Evolutionary conservation across 2,888 invertebrate genomes (phyloP).

Genomic region (Caenorhabditis doughertyi): DNA sequence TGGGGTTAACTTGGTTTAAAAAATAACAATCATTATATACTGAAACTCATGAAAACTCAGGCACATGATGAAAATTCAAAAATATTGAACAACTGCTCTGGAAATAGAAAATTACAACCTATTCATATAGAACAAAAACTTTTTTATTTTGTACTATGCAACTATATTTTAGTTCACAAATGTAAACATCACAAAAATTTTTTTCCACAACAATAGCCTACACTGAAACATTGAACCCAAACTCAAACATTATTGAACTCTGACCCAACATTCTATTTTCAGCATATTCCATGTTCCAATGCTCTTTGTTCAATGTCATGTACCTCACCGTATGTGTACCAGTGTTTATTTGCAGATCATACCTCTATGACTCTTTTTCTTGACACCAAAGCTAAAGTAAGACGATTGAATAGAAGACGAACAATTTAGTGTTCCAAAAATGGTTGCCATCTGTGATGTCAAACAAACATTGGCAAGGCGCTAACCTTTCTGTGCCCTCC

Average conservation of each 20-base stretch:
- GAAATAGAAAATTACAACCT: no score
- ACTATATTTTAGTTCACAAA: slow-evolving; percentile 10
- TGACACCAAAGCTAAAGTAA: not conserved
- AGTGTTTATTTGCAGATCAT: slow-evolving; percentile 60
- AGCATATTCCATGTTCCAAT: slow-evolving; percentile 41
- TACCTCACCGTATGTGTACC: slow-evolving; percentile 15
- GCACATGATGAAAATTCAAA: no score
- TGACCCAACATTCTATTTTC: slow-evolving; percentile 54
- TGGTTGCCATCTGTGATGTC: slow-evolving; percentile 54
- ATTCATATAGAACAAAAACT: not conserved
- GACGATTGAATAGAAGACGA: not conserved
- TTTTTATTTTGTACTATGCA: no score
- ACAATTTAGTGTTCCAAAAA: slow-evolving; percentile 51
- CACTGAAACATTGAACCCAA: not conserved
- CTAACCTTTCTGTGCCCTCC: not conserved
- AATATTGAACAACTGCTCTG: no score
- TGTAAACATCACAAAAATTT: slow-evolving; percentile 11
- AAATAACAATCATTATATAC: no score
- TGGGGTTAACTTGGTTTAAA: no score
- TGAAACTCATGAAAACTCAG: no score
- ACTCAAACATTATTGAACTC: slow-evolving; percentile 27
- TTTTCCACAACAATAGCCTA: not conserved
- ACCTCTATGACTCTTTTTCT: slow-evolving; percentile 28
- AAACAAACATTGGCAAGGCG: slow-evolving; percentile 43
- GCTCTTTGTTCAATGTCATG: slow-evolving; percentile 30